phyloP scores from a whole-genome alignment of 2,888 invertebrate species.

The Tetropium fuscum region DNA sequence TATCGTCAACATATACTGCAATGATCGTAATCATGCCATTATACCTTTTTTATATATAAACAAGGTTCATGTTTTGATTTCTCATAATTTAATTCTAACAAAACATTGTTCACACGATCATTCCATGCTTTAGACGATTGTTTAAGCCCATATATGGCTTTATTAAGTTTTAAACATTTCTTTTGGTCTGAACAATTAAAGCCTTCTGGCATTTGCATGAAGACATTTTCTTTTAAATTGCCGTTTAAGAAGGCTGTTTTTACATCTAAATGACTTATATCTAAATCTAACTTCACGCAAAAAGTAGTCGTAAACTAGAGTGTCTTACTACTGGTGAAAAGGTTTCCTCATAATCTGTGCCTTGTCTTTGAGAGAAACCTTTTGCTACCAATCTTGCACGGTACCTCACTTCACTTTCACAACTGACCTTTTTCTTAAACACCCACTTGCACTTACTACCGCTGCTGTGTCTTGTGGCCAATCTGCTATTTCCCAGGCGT shows the following conservation, averaged over 20 bases:
- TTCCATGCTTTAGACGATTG: slow-evolving; percentile 2
- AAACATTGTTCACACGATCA: slow-evolving; percentile 14
- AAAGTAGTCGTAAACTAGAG: slow-evolving; percentile 40
- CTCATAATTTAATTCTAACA: too few species aligned
- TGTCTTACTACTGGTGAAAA: slow-evolving; percentile 42
- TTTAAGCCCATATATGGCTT: slow-evolving; percentile 20
- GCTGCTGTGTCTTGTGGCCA: slow-evolving; percentile 13
- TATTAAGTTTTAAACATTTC: slow-evolving; percentile 30
- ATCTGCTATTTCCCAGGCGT: neutral
- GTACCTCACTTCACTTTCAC: slow-evolving; percentile 38
- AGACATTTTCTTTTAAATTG: too few species aligned
- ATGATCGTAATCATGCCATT: too few species aligned
- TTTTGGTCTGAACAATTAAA: slow-evolving; percentile 2
- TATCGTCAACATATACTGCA: too few species aligned
- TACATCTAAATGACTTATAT: slow-evolving; percentile 43
- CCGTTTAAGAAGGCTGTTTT: too few species aligned
- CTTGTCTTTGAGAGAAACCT: slow-evolving; percentile 39
- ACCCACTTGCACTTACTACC: slow-evolving; percentile 53
- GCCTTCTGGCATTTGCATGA: too few species aligned
- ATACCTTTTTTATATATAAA: too few species aligned
- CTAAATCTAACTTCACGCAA: slow-evolving; percentile 34
- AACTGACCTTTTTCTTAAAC: slow-evolving; percentile 46
- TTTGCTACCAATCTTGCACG: slow-evolving; percentile 43
- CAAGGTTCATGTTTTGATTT: too few species aligned
- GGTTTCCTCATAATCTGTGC: slow-evolving; percentile 43